Conservation (phyloP, 2,113 vertebrate species). For the Hypanus sabinus region DNA sequence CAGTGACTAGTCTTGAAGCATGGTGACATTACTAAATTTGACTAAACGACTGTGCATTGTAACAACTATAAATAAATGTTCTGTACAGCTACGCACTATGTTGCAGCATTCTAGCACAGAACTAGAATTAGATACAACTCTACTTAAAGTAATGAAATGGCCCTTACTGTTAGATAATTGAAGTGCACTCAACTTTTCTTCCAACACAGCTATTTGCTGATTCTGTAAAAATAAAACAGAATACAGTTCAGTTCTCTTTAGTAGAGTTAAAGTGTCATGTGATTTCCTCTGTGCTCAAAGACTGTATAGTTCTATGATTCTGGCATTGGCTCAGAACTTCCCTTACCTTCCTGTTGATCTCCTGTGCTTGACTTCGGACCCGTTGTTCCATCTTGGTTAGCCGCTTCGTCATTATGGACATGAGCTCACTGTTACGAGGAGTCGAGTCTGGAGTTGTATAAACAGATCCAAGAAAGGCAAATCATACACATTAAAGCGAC, state of each 20-base stretch:
- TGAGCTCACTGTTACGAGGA: slow-evolving; percentile 52
- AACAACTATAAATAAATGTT: background rate
- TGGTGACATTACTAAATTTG: background rate
- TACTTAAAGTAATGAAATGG: background rate
- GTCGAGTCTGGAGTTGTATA: slow-evolving; percentile 45
- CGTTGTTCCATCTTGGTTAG: slow-evolving; percentile 63
- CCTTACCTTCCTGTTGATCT: slow-evolving; percentile 66
- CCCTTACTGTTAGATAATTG: slow-evolving; percentile 55
- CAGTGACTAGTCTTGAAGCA: background rate
- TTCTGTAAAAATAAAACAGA: slow-evolving; percentile 54
- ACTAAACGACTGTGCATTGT: background rate
- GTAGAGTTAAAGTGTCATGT: background rate
- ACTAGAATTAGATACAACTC: background rate
- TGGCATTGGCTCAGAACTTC: background rate
- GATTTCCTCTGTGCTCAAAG: background rate
- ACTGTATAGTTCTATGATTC: background rate
- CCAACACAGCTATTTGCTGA: slow-evolving; percentile 60
- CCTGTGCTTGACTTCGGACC: slow-evolving; percentile 57
- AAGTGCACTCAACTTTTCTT: slow-evolving; percentile 57
- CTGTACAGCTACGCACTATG: background rate
- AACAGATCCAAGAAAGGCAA: background rate
- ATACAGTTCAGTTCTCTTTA: background rate
- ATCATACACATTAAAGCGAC: background rate
- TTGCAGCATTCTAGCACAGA: background rate
- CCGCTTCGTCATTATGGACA: slow-evolving; percentile 58